phyloP scores from a whole-genome alignment of 2,113 vertebrate species.

The Embiotoca jacksoni region DNA sequence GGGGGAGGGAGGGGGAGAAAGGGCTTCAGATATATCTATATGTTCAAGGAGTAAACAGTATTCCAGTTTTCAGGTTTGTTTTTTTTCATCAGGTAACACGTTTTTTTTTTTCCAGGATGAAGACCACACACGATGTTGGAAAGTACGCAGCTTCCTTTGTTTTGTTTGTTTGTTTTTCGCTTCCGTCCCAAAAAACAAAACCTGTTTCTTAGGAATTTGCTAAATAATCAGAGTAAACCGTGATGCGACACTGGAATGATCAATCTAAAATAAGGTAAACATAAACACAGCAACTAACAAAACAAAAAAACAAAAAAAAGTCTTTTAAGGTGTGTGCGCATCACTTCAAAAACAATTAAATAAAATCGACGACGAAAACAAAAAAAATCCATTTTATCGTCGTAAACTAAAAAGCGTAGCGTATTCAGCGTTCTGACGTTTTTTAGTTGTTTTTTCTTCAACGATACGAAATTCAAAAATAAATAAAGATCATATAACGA shows the following conservation, averaged over 20 bases:
- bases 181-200: conserved; percentile 30
- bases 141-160: conserved; percentile 41
- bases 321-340: conserved; percentile 42
- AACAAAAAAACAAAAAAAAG: conserved; percentile 46
- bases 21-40: conserved; percentile 53
- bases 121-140: conserved; percentile 61
- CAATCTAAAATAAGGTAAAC: conserved; percentile 56
- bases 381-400: conserved; percentile 43
- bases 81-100: conserved; percentile 27
- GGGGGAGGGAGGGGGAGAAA: conserved; percentile 27
- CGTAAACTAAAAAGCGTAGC: conserved; percentile 57
- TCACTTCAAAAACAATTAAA: conserved; percentile 27
- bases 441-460: neutral
- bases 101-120: conserved; percentile 60
- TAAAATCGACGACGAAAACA: too few relatives aligned
- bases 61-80: conserved; percentile 65
- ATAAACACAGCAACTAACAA: conserved; percentile 71
- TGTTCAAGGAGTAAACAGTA: conserved; percentile 65
- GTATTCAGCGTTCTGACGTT: conserved; percentile 62
- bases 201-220: conserved; percentile 56
- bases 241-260: conserved; percentile 70
- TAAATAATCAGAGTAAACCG: conserved; percentile 43
- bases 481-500: conserved; percentile 66
- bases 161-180: conserved; percentile 16
- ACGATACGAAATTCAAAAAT: conserved; percentile 69